Base-by-base conservation (phyloP, 2,888 invertebrate species). In the Campoplex capitator region DNA sequence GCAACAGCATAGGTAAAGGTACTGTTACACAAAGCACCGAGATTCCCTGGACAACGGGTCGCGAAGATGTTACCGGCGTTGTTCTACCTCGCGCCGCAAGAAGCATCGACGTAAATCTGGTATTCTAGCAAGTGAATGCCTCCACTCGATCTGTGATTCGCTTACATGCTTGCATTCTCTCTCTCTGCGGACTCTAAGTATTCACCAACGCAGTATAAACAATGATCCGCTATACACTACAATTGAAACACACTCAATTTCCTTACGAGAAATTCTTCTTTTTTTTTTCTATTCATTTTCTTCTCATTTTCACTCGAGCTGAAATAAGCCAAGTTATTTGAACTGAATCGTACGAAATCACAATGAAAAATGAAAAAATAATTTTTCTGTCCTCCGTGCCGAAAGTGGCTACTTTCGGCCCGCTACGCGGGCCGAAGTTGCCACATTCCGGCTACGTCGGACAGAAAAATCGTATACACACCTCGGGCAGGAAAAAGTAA, bases 71-170 rank as follows among this genome's bases (percentile, higher is more conserved):
- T 84, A 81, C 74, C 70, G 54, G 77, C 74, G 84, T 81, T 81
- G 84, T 81, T 78, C 81, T 78, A 77, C 58, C 73, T 77, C 78
- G 42, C 71, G 83, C 48, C 83, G 58, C 88, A 79, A 84, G 85
- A 89, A 86, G 88, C 87, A 86, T 87, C 86, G 51, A 48, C 81
- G 83, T 90, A 91, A 90, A 91, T 91, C 90, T 89, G 87, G 85
- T 90, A 91, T 90, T 86, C 85, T 88, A 73, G 68, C 68, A 71
- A 80, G 81, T 74, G 81, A 84, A 84, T 78, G 81, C 84, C 62
- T 76, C 76, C 76, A 38, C 73, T 71, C 56, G 65, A 56, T 58
- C 54, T 58, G 13, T n/a, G n/a, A 75, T 73, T 68, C 80, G 38
- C 38, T 48, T 56, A 56, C 82, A 82, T 23, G 68, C 67, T 84